A percentile compares a stretch with the other conserved stretches of the same genome.
These are phyloP conservation scores for Psococerastis gibbosa DNA, from an alignment of 2,888 invertebrate species.

Conservation along the genomic window DNA sequence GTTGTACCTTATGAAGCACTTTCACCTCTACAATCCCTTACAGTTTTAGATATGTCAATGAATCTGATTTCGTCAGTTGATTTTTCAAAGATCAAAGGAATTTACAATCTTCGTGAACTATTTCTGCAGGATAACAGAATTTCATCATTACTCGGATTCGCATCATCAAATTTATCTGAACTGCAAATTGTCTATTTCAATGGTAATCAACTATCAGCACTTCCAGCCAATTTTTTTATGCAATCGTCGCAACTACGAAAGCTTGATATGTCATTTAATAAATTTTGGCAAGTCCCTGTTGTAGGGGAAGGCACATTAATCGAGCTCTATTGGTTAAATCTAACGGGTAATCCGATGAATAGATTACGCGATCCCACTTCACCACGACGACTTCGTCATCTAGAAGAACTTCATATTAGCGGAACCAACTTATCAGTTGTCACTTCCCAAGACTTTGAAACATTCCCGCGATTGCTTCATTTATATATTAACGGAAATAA, in stretches of 20 bases:
- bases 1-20: constrained; percentile 64
- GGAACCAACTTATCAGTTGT: constrained; percentile 64
- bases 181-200: constrained; percentile 55
- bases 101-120: constrained; percentile 52
- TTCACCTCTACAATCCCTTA: constrained; percentile 53
- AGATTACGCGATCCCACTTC: constrained; percentile 41
- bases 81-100: constrained; percentile 53
- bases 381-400: constrained; percentile 27
- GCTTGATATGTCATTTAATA: constrained; percentile 59
- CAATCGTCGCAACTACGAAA: constrained; percentile 49
- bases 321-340: constrained; percentile 52
- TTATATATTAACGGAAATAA: constrained; percentile 52
- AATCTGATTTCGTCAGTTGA: constrained; percentile 45
- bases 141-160: constrained; percentile 54
- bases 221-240: constrained; percentile 65
- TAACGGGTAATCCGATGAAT: constrained; percentile 63
- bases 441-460: constrained; percentile 68
- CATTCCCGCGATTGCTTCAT: constrained; percentile 58
- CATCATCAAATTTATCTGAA: constrained; percentile 50
- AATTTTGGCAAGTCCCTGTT: constrained; percentile 62
- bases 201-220: constrained; percentile 49
- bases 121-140: constrained; percentile 57
- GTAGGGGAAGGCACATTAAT: constrained; percentile 55
- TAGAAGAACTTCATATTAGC: constrained; percentile 51
- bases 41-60: constrained; percentile 45